Evolutionary conservation across 2,113 vertebrate species (phyloP), one percentile per base, ranked within the genome.

Genomic region (Tichodroma muraria): DNA sequence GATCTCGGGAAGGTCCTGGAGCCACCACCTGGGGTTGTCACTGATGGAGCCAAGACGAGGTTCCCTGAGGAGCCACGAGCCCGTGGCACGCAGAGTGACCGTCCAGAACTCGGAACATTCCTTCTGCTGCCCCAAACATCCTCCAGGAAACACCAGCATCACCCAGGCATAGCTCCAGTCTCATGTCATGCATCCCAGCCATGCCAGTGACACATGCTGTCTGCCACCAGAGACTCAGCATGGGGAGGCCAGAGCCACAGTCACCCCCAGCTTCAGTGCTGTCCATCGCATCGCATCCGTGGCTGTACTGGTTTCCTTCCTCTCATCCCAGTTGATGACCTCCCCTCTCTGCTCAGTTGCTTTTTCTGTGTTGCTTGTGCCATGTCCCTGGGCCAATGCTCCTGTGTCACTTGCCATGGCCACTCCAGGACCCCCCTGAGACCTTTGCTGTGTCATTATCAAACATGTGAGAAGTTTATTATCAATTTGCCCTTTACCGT

Each of bases 321-420:
- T 37, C 86, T 80, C 60, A 23, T 38, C 72, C 88, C 83, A 42
- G 60, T 4, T 19, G 73, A 61, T 73, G 23, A 64, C 31, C 53
- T 64, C 66, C 40, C 56, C 73, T 60, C 71, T 94, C 76, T 84
- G 91, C 86, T 84, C 22, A 71, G 15, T 8, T 70, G 92, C 93
- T 94, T 94, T n/a, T 28, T 84, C 95, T 94, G 5, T 88, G 77
- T 77, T 93, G 90, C 83, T 87, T 93, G 38, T 93, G 85, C 84
- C 88, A 47, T 45, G 25, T 61, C 27, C 86, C 88, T 59, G 30
- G 76, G 90, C 82, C 60, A 21, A 1, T 4, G 3, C 56, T 52
- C 85, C 92, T 80, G n/a, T 80, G 76, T 88, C 76, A 64, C 94
- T 91, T 93, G 63, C 80, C 77, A 23, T 47, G 40, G 47, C 75